A percentile compares a stretch with the other conserved stretches of the same genome.
These are phyloP conservation scores for Lasius fuliginosus DNA, from an alignment of 2,888 invertebrate genomes.

Conservation along the genomic window DNA sequence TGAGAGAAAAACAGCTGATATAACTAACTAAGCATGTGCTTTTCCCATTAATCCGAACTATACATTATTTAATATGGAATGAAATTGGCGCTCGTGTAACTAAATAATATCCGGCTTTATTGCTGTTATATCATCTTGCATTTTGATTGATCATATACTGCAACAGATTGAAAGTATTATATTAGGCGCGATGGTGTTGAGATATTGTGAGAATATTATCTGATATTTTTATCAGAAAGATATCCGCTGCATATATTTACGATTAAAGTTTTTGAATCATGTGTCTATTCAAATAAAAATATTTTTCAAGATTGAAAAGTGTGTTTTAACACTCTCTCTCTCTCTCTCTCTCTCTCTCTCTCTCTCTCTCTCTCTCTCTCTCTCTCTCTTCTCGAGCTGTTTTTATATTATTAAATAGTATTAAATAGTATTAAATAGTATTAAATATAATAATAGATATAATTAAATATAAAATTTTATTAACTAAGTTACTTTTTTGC, in stretches of 20 bases:
- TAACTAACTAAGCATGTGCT: conserved; percentile 47
- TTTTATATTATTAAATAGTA: conserved; percentile 9
- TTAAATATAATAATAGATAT: background rate
- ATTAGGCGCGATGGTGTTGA: background rate
- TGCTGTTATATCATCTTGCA: conserved; percentile 5
- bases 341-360: background rate
- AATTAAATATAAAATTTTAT: conserved; percentile 7
- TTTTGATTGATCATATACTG: background rate
- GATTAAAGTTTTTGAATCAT: background rate
- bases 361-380: background rate
- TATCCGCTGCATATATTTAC: background rate
- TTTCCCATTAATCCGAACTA: conserved; percentile 32
- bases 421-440: background rate
- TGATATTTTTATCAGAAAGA: background rate
- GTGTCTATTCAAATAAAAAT: background rate
- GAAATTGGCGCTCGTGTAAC: background rate
- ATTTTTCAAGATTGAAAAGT: background rate
- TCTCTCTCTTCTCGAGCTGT: background rate
- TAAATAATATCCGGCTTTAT: conserved; percentile 21
- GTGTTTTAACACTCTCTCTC: background rate
- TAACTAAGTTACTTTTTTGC: background rate
- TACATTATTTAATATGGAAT: background rate
- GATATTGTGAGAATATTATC: background rate
- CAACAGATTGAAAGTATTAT: background rate
- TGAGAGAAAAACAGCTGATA: conserved; percentile 14